These are phyloP conservation scores for Hydrozoanthus gracilis DNA, from an alignment of 92 coral and sea anemone genomes.

Conservation along the genomic window DNA sequence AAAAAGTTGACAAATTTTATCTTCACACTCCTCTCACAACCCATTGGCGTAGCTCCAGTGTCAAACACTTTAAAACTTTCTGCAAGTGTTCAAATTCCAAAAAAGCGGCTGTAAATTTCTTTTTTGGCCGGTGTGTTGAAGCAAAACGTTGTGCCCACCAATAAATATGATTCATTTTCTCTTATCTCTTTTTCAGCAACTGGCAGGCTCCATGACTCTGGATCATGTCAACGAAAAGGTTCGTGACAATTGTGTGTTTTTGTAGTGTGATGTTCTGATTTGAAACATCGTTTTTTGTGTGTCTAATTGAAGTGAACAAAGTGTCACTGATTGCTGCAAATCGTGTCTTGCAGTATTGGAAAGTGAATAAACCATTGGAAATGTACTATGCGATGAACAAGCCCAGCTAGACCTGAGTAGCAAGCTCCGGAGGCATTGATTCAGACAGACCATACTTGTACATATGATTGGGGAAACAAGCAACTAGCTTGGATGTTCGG, in stretches of 20 bases:
- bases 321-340: background rate
- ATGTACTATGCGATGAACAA: constrained; percentile 92
- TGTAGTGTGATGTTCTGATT: background rate
- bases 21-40: too few species aligned
- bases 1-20: too few species aligned
- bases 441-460: background rate
- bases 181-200: constrained; percentile 67
- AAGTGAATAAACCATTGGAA: constrained; percentile 97
- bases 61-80: too few species aligned
- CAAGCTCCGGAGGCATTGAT: background rate
- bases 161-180: background rate
- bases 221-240: constrained; percentile 99
- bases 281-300: background rate
- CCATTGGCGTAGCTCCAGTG: too few species aligned
- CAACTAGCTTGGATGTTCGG: background rate
- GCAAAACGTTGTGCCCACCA: too few species aligned
- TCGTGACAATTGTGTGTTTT: background rate
- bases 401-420: constrained; percentile 38
- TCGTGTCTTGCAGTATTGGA: constrained; percentile 82
- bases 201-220: constrained; percentile 95
- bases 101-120: too few species aligned
- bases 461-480: background rate
- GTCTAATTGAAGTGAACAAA: background rate
- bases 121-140: too few species aligned
- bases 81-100: too few species aligned